Conservation (phyloP, 1,140 invertebrate genomes). For the Armadillidium nasatum region DNA sequence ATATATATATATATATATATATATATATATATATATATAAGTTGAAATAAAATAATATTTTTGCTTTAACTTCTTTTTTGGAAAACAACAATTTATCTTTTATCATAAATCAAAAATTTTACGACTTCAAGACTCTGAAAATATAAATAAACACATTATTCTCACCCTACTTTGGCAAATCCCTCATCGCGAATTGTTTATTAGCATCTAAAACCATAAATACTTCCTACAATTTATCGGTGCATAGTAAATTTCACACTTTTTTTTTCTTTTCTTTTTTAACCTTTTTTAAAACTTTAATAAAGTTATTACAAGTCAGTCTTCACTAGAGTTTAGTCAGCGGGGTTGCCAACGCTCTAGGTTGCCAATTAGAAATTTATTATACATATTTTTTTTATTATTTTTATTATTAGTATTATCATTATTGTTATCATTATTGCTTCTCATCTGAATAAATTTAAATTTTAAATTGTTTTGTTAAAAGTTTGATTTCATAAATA, state of each 20-base stretch:
- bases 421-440: not conserved
- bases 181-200: not conserved
- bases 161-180: not conserved
- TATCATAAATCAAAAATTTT: not conserved
- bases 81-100: not conserved
- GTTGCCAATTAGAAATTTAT: constrained; percentile 4
- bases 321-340: not conserved
- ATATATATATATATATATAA: constrained; percentile 11
- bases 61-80: not conserved
- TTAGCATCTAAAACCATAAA: constrained; percentile 5
- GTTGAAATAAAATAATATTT: not conserved
- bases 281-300: not conserved
- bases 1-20: constrained; percentile 15
- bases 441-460: constrained; percentile 12
- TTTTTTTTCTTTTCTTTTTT: not conserved
- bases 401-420: no score
- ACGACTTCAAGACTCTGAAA: not conserved
- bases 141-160: constrained; percentile 1
- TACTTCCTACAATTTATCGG: not conserved
- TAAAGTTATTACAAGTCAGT: not conserved
- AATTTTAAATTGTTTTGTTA: constrained; percentile 3
- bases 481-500: constrained; percentile 10
- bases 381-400: not conserved
- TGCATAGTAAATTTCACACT: constrained; percentile 3
- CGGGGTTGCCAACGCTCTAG: not conserved